These are phyloP conservation scores for Unio pictorum DNA, from an alignment of 2,888 invertebrate species.

Conservation along the genomic window DNA sequence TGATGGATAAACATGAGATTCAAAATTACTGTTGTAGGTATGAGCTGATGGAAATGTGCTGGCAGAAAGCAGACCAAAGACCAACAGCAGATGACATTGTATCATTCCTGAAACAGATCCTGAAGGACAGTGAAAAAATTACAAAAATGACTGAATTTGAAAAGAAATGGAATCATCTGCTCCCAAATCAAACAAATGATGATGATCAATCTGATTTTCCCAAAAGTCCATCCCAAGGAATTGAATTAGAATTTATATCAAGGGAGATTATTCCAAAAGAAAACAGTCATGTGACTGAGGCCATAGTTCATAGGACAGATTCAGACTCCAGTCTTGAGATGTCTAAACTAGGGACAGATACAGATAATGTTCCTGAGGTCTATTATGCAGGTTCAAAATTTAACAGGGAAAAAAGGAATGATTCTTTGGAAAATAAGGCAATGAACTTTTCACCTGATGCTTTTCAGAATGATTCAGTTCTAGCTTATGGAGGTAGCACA, in stretches of 20 bases:
- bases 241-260: neutral
- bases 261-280: neutral
- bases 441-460: conserved; percentile 21
- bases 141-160: conserved; percentile 13
- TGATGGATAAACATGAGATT: neutral
- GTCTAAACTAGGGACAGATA: conserved; percentile 23
- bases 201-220: too few species aligned
- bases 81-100: conserved; percentile 75
- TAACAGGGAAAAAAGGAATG: conserved; percentile 14
- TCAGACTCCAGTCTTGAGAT: conserved; percentile 4
- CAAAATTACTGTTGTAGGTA: conserved; percentile 73
- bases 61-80: conserved; percentile 74
- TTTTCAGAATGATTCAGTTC: conserved; percentile 34
- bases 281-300: conserved; percentile 27
- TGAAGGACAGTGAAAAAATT: conserved; percentile 72
- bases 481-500: conserved; percentile 32
- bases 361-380: conserved; percentile 26
- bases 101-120: conserved; percentile 71
- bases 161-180: conserved; percentile 28
- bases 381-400: conserved; percentile 6
- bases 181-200: conserved; percentile 6
- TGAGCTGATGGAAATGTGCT: conserved; percentile 83
- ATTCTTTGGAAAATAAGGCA: conserved; percentile 26
- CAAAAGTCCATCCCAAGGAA: neutral
- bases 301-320: conserved; percentile 30